Base-by-base conservation (phyloP, 2,113 vertebrate genomes). In the Mungos mungo region DNA sequence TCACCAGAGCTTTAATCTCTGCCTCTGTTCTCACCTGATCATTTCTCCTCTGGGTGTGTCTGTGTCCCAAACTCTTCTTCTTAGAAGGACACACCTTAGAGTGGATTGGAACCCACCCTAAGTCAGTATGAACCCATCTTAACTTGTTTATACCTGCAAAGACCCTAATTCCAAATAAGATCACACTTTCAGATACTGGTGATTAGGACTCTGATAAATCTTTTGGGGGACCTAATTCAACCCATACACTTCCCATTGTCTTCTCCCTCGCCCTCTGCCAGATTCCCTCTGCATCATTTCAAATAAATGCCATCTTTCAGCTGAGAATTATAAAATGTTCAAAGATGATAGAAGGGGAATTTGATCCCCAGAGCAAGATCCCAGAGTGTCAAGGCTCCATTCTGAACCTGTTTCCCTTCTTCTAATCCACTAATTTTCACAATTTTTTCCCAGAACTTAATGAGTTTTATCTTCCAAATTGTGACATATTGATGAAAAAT, bases 341-440 rank as follows among this genome's bases (percentile, higher is more conserved):
- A 13, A 41, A 77, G 63, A 3, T 38, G n/a, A 21, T 0, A 63
- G 25, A 38, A 68, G 76, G 38, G 5, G 3, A 77, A 71, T 63
- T 33, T 25, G 35, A 77, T 19, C 41, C 63, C 7, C 1, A 41
- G 6, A n/a, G 5, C 33, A 57, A 83, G 68, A 45, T 3, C 7
- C 9, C 65, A 65, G 11, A 38, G 5, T 21, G 9, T 1, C 23
- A 18, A 11, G 54, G 2, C 21, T 45, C 90, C n/a, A 12, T 0
- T 47, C 41, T 7, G n/a, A 79, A 35, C 69, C 18, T 14, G 35
- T 2, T 15, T 18, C 50, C 14, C 7, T 27, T 5, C 23, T n/a
- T 33, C 23, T 5, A 3, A 2, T 5, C 2, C 13, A 1, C 6
- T 69, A 35, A 9, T 6, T 65, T 16, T 57, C 18, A 21, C 7